phyloP scores from a whole-genome alignment of 2,113 vertebrate genomes.

The Hippoglossus stenolepis region DNA sequence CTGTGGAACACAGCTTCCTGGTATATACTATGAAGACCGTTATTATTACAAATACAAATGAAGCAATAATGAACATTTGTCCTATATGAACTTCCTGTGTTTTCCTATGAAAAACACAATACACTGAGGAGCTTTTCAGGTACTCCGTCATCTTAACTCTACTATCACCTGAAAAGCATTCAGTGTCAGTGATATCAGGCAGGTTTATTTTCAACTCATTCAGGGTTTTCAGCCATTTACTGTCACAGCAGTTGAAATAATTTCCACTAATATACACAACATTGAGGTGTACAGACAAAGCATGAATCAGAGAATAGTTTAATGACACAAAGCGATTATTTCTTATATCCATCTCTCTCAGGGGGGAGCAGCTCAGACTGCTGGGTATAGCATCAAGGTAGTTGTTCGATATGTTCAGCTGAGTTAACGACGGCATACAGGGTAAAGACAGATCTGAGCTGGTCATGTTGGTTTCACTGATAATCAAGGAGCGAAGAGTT shows the following conservation, averaged over 20 bases:
- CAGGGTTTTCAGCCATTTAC: conserved; percentile 78
- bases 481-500: conserved; percentile 79
- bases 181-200: conserved; percentile 68
- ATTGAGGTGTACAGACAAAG: conserved; percentile 65
- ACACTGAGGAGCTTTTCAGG: conserved; percentile 37
- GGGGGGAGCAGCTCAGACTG: conserved; percentile 68
- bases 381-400: conserved; percentile 69
- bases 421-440: conserved; percentile 73
- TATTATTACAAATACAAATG: conserved; percentile 57
- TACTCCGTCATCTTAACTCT: conserved; percentile 40
- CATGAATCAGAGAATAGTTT: conserved; percentile 23
- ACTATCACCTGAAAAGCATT: conserved; percentile 62
- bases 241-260: conserved; percentile 83
- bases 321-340: conserved; percentile 74
- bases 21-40: conserved; percentile 35
- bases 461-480: conserved; percentile 79
- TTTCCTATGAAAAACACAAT: conserved; percentile 55
- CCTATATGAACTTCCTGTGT: conserved; percentile 37
- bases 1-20: conserved; percentile 44
- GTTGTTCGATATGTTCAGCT: conserved; percentile 81
- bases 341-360: conserved; percentile 77
- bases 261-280: conserved; percentile 79
- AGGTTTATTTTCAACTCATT: conserved; percentile 55
- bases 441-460: conserved; percentile 64
- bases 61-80: conserved; percentile 52